Evolutionary conservation across 2,888 invertebrate species (phyloP), one percentile per base, ranked within the genome.

Genomic region (Spisula subtruncata): DNA sequence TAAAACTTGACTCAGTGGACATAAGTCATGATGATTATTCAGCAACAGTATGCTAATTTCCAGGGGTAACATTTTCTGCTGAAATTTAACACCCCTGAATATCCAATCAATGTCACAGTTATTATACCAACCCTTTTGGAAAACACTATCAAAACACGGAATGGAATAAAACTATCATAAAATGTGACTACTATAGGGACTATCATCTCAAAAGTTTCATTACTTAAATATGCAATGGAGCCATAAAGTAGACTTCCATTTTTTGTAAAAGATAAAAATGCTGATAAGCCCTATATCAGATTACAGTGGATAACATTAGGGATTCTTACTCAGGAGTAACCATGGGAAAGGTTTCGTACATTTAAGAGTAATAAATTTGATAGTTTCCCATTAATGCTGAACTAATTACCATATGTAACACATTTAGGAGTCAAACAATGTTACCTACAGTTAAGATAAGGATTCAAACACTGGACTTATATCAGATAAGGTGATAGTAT

Each of bases 181-280:
- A 66, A 66, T 66, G 60, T 66, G n/a, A 66, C 60, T 66, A 25
- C 10, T 10, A n/a, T n/a, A n/a, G 8, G n/a, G 6, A 1, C 25
- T 25, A 66, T 66, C 60, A 66, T 25, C 20, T 25, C 12, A 66
- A 66, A 66, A n/a, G 25, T 66, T 66, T n/a, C 2, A 66, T 66
- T n/a, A 66, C 60, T 66, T 66, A 66, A 66, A 25, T 66, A 66
- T 25, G 60, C 60, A 25, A 66, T 66, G 12, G 2, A 66, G 25
- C 6, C 25, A 66, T 66, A 25, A 66, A 66, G 60, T 66, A 25
- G 6, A 25, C 25, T 4, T 66, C 60, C 60, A 66, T 66, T 66
- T 66, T 66, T 66, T 66, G 60, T 66, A 25, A 66, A 66, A 66
- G 60, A 66, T 66, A 66, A 66, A 66, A 66, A 66, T n/a, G 25